Evolutionary conservation across 1,140 invertebrate species (phyloP).

Genomic region (Leptopilina clavipes): DNA sequence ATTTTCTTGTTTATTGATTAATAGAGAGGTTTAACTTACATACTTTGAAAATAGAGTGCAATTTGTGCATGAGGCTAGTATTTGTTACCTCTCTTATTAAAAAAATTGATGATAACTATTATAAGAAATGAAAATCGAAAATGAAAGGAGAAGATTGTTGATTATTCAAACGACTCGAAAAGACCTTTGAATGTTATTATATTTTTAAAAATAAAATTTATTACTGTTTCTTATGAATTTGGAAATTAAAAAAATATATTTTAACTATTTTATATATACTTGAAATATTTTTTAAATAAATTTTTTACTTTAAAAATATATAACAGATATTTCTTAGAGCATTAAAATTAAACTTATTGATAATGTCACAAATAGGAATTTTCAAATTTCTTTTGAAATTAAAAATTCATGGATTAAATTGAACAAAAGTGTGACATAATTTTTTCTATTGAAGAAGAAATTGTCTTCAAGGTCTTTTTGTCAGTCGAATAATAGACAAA

Average conservation of each 20-base stretch:
- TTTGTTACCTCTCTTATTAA: neutral
- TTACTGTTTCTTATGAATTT: neutral
- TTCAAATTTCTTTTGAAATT: neutral
- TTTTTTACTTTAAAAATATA: too few relatives aligned
- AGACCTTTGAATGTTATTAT: neutral
- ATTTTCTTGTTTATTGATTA: constrained; percentile 8
- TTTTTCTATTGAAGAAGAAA: neutral
- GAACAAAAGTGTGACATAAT: neutral
- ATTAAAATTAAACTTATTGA: too few relatives aligned
- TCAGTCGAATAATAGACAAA: constrained; percentile 57
- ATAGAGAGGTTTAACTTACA: too few relatives aligned
- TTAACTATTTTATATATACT: neutral
- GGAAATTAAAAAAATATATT: neutral
- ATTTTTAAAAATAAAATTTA: neutral
- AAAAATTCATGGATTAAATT: neutral
- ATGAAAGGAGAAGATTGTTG: constrained; percentile 21
- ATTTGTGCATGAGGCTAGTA: constrained; percentile 15
- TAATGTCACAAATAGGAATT: too few relatives aligned
- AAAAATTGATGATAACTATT: neutral
- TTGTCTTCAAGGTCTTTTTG: constrained; percentile 49
- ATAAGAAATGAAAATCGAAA: neutral
- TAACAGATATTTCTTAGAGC: too few relatives aligned
- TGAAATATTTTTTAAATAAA: too few relatives aligned
- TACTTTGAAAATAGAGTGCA: neutral
- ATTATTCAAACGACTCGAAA: constrained; percentile 24